Percentiles rank a stretch among this genome's conserved stretches.
phyloP scores from a whole-genome alignment of 2,797 vertebrate genomes.

The Chelonia mydas region DNA sequence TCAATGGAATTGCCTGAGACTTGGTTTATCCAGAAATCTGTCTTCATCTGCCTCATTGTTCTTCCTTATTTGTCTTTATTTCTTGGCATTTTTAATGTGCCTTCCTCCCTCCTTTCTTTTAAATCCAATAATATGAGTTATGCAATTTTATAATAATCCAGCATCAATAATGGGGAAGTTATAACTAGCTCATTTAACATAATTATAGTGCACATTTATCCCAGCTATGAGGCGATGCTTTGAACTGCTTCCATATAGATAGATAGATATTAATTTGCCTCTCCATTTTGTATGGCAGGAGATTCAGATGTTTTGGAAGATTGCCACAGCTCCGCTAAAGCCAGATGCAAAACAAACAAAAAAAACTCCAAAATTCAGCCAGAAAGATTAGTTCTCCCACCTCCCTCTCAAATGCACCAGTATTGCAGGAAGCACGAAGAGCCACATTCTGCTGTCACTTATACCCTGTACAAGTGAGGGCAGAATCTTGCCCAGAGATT shows the following conservation, averaged over 20 bases:
- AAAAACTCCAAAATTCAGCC: not conserved
- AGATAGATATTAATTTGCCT: conserved; percentile 30
- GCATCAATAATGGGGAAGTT: conserved; percentile 56
- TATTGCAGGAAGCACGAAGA: not conserved
- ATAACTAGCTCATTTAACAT: conserved; percentile 70
- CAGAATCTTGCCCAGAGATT: not conserved
- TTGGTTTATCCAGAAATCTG: not conserved
- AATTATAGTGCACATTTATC: conserved; percentile 71
- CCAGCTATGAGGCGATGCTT: conserved; percentile 72
- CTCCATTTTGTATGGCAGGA: conserved; percentile 54
- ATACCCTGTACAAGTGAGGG: not conserved
- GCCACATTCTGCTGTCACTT: not conserved
- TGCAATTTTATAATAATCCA: conserved; percentile 51
- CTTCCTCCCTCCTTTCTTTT: not conserved
- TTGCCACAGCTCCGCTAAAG: conserved; percentile 52
- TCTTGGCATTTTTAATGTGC: not conserved
- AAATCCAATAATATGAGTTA: not conserved
- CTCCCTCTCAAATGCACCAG: not conserved
- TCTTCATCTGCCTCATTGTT: accelerated
- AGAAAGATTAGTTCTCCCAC: not conserved
- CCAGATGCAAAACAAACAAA: conserved; percentile 49
- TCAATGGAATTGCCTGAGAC: accelerated
- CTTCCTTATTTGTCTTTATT: not conserved
- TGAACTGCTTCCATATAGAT: conserved; percentile 62
- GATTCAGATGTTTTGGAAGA: conserved; percentile 64